Conservation (phyloP, 2,888 invertebrate species). For the Tiphia femorata region DNA sequence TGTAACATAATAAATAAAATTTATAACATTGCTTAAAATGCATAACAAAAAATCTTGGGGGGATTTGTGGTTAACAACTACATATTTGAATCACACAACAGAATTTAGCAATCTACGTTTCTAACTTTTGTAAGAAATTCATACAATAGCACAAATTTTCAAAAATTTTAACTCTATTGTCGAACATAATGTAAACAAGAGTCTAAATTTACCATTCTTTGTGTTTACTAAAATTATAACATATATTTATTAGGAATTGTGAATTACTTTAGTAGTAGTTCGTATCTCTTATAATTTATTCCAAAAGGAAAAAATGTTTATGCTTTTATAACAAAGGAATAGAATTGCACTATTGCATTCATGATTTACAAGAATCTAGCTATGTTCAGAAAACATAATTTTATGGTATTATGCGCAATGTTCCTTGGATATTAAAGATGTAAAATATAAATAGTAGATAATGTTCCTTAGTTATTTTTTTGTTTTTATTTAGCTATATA, state of each 20-base stretch:
- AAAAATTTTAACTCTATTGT: too few relatives aligned
- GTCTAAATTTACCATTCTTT: too few relatives aligned
- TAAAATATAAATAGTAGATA: not conserved
- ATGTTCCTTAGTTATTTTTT: not conserved
- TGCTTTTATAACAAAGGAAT: constrained; percentile 39
- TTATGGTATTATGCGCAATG: constrained; percentile 20
- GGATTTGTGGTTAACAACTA: not conserved
- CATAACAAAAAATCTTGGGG: constrained; percentile 24
- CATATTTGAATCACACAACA: too few relatives aligned
- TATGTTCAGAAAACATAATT: constrained; percentile 51
- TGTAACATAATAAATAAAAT: constrained; percentile 33
- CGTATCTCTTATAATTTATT: too few relatives aligned
- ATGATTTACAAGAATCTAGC: constrained; percentile 43
- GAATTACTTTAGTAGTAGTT: too few relatives aligned
- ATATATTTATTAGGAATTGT: too few relatives aligned
- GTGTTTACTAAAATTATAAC: too few relatives aligned
- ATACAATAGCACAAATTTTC: too few relatives aligned
- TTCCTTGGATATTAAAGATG: constrained; percentile 8
- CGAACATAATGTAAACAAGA: too few relatives aligned
- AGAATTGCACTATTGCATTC: constrained; percentile 56
- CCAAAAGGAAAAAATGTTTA: not conserved
- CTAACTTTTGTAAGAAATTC: too few relatives aligned
- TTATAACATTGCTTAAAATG: constrained; percentile 27
- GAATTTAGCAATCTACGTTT: too few relatives aligned
- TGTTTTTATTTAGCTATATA: not conserved